Conservation (phyloP, 2,888 invertebrate genomes). For the Orthosia incerta region DNA sequence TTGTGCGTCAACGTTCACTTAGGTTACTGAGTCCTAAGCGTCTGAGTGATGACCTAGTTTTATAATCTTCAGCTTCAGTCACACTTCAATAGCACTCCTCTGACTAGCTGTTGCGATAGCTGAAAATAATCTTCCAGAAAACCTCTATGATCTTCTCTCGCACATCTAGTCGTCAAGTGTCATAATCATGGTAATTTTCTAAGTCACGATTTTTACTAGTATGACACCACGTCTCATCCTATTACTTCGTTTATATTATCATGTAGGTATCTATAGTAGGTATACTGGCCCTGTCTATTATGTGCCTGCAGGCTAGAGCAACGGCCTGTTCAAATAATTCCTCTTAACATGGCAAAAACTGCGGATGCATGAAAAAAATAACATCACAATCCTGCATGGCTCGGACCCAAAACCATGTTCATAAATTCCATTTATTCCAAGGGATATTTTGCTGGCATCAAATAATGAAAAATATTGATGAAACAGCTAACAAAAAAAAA, state of each 20-base stretch:
- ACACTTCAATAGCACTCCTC: no score
- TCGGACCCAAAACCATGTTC: slow-evolving; percentile 25
- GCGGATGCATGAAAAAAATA: slow-evolving; percentile 36
- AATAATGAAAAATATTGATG: not conserved
- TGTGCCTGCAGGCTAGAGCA: slow-evolving; percentile 19
- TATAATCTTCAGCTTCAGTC: not conserved
- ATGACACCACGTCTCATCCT: not conserved
- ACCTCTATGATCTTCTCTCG: not conserved
- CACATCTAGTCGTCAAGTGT: not conserved
- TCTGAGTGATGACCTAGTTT: not conserved
- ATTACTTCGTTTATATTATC: not conserved
- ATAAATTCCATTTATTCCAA: slow-evolving; percentile 19
- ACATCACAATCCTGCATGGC: slow-evolving; percentile 16
- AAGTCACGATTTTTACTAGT: not conserved
- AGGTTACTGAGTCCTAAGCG: not conserved
- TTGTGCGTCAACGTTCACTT: not conserved
- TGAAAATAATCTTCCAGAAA: not conserved
- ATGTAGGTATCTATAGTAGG: not conserved
- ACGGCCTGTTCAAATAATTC: slow-evolving; percentile 49
- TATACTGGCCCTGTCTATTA: slow-evolving; percentile 4
- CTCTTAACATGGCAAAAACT: slow-evolving; percentile 41
- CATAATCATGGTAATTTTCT: not conserved
- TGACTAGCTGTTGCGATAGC: not conserved
- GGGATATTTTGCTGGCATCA: slow-evolving; percentile 1
- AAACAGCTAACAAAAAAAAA: not conserved